phyloP scores from a whole-genome alignment of 2,888 invertebrate species.

The Pycnomerus fuliginosus region DNA sequence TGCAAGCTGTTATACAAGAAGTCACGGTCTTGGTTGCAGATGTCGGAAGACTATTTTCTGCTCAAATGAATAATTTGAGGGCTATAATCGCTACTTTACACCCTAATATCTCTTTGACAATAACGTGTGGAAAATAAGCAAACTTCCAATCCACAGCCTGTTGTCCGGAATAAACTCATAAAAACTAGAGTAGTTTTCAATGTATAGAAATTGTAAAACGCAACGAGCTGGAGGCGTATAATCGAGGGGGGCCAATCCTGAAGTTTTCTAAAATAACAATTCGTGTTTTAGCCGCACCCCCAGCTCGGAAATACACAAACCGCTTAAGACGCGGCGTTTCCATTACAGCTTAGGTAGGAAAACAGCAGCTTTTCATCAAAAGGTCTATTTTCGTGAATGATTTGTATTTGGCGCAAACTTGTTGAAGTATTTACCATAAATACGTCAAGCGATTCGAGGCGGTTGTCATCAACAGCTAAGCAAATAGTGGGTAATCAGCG shows the following conservation, averaged over 20 bases:
- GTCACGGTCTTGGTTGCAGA: no score
- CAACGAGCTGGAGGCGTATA: constrained; percentile 8
- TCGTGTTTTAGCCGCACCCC: constrained; percentile 2
- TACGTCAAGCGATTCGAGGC: constrained; percentile 24
- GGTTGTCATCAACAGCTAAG: constrained; percentile 33
- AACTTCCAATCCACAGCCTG: constrained; percentile 3
- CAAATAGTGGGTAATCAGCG: constrained; percentile 30
- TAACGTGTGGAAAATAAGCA: no score
- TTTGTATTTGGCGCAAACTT: no score
- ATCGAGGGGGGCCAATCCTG: constrained; percentile 11
- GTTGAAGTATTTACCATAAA: constrained; percentile 26
- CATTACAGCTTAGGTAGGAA: no score
- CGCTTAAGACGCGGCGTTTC: constrained; percentile 14
- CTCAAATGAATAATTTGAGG: no score
- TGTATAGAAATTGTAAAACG: constrained; percentile 8
- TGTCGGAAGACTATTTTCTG: no score
- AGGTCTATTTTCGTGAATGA: not conserved
- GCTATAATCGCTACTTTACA: no score
- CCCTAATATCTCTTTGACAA: no score
- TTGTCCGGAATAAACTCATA: not conserved
- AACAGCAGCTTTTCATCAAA: not conserved
- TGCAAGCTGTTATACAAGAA: no score
- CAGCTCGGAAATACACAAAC: constrained; percentile 9
- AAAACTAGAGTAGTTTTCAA: constrained; percentile 14
- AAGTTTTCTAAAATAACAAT: no score